Base-by-base conservation (phyloP, 2,888 invertebrate species). In the Trilocha varians region DNA sequence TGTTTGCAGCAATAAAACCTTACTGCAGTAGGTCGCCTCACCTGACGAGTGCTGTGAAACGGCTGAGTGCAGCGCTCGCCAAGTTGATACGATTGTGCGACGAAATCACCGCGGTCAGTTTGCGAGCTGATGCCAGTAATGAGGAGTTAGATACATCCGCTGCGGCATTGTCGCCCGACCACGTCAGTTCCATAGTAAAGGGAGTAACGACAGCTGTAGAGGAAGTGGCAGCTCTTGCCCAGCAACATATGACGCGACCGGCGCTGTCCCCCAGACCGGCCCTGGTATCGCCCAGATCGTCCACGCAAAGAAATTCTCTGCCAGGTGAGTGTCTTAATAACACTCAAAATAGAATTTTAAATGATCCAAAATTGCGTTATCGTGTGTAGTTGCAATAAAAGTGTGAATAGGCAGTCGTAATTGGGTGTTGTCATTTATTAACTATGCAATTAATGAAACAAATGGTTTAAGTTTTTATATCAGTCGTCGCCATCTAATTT, bases 81-180 rank as follows among this genome's bases (percentile, higher is more conserved):
- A 91, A 93, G 79, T 87, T 97, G 54, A 92, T 97, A 57, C 93
- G 94, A 59, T 88, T 96, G 51, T 96, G 97, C 72, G 97, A 97
- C 74, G 94, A 96, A 73, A 93, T 95, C 39, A 88, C 96, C 48
- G 91, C 91, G 51, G 90, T 91, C 36, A 91, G 92, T 56, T 87
- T 90, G 61, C 87, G 89, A n/a, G 88, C 89, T 17, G 88, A 82
- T 48, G 73, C 75, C 2, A 71, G 68, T 13, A 74, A 78, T 39
- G 72, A 78, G 45, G 75, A 77, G 49, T 43, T 74, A 37, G 82
- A 80, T 34, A 67, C 72, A 13, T 68, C 76, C 1, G 63, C 68
- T 11, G 67, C 72, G 34, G 83, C 82, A 1, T 44, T 80, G 45
- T 78, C 78, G 0, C 77, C 80, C 2, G 83, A 80, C 34, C 79